Percentiles rank a stretch among this genome's conserved stretches.
These are phyloP conservation scores for Puntigrus tetrazona DNA, from an alignment of 2,113 vertebrate species.

Conservation along the genomic window DNA sequence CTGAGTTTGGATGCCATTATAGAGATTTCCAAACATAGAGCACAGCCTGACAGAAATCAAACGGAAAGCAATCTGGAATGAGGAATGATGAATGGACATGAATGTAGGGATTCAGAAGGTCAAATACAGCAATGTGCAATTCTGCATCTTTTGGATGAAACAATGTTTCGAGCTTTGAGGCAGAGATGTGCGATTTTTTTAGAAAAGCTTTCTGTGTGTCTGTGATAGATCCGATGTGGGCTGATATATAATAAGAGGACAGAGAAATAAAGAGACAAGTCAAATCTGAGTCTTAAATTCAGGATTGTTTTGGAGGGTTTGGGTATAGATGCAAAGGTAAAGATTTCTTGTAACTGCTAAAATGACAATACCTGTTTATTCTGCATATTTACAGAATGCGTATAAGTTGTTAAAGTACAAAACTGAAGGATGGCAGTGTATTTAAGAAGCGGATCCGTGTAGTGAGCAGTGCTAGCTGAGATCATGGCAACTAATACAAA, in stretches of 20 bases:
- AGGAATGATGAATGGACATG: not conserved
- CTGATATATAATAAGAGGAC: too few relatives aligned
- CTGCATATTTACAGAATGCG: not conserved
- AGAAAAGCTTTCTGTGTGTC: not conserved
- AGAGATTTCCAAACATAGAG: not conserved
- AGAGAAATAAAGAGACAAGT: not conserved
- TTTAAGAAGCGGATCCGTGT: not conserved
- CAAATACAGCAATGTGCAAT: not conserved
- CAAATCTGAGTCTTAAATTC: not conserved
- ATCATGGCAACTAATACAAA: not conserved
- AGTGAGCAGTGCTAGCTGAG: not conserved
- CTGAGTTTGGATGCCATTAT: not conserved
- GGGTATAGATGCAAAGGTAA: not conserved
- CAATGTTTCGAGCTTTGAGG: not conserved
- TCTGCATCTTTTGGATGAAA: not conserved
- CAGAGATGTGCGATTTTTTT: not conserved
- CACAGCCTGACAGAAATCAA: not conserved
- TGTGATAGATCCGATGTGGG: not conserved
- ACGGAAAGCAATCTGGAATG: not conserved
- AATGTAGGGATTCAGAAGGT: not conserved
- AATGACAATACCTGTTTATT: not conserved
- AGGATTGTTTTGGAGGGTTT: not conserved
- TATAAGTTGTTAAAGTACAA: not conserved
- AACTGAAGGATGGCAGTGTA: not conserved
- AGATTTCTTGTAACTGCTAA: not conserved